Conservation (phyloP, 2,113 vertebrate species). For the Gyps fulvus region DNA sequence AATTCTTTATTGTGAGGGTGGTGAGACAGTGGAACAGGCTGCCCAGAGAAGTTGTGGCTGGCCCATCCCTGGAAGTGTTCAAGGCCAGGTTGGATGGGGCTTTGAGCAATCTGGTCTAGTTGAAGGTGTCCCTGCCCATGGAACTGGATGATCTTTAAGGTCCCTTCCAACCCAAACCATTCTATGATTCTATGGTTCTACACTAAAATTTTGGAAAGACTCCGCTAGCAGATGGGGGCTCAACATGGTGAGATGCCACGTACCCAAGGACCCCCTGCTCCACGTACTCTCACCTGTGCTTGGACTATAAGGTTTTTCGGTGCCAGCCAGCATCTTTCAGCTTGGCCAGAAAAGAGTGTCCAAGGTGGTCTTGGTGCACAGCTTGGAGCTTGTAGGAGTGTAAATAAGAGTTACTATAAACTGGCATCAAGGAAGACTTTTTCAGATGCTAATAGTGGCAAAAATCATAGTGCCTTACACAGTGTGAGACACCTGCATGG, state of each 20-base stretch:
- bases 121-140: no score
- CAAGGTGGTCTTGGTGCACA: background rate
- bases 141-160: no score
- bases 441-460: background rate
- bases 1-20: no score
- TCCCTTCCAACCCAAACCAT: no score
- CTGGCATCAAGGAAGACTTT: background rate
- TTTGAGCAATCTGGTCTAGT: no score
- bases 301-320: background rate
- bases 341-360: background rate
- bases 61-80: no score
- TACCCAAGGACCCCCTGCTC: background rate
- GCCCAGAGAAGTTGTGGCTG: no score
- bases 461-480: background rate
- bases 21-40: no score
- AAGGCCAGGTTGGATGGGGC: no score
- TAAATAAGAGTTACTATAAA: background rate
- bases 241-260: rapidly evolving
- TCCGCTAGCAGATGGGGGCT: background rate
- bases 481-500: rapidly evolving
- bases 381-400: background rate
- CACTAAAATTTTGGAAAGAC: background rate
- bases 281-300: background rate
- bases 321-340: background rate
- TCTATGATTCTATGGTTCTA: no score